Conservation (phyloP, 2,113 vertebrate genomes). For the Apistogramma diplotaenia region DNA sequence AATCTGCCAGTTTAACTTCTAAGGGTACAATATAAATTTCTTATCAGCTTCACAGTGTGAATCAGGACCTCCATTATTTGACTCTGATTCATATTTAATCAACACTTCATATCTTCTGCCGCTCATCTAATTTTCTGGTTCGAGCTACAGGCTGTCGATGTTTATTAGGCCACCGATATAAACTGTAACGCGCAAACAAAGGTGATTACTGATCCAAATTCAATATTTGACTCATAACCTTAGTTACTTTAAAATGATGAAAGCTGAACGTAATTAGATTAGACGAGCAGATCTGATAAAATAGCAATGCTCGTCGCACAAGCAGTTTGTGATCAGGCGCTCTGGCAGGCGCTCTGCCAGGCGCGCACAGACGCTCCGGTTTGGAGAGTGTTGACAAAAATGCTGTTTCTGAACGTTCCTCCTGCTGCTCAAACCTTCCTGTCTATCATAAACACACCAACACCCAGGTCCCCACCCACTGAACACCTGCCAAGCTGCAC, state of each 20-base stretch:
- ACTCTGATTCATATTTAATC: constrained; percentile 2
- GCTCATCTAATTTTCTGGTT: neutral
- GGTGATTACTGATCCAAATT: constrained; percentile 6
- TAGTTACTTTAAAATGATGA: neutral
- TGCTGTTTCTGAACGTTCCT: neutral
- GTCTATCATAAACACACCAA: constrained; percentile 15
- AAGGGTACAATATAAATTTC: neutral
- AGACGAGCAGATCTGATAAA: neutral
- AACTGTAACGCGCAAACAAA: constrained; percentile 13
- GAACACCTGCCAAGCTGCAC: constrained; percentile 26
- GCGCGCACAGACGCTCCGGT: neutral
- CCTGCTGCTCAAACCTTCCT: constrained; percentile 1
- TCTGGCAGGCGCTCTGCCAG: neutral
- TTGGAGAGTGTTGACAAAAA: neutral
- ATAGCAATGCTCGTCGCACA: neutral
- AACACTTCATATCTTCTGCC: neutral
- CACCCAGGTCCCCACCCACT: constrained; percentile 23
- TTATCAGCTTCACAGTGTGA: neutral
- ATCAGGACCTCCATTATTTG: neutral
- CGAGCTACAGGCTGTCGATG: neutral
- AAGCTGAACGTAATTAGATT: constrained; percentile 11
- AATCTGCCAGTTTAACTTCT: neutral
- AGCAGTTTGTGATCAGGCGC: neutral
- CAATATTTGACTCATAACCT: neutral
- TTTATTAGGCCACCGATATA: constrained; percentile 14